Base-by-base conservation (phyloP, 2,888 invertebrate species). In the Drosophila meridionalis region DNA sequence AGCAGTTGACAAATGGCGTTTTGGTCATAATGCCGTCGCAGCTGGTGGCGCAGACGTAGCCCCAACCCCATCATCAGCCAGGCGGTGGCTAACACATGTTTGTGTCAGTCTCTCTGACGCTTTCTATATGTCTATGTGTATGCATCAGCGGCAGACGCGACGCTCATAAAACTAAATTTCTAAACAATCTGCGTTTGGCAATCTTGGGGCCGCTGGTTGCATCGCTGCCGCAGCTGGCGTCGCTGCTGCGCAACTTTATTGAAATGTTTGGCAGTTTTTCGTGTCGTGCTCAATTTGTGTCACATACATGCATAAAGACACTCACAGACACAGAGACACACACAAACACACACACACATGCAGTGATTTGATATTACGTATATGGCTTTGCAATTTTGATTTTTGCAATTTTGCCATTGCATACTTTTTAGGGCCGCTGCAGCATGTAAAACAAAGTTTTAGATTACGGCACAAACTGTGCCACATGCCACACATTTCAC, bases 161-260 rank as follows among this genome's bases (percentile, higher is more conserved):
- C 67, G 72, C 87, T 83, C 82, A 88, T 88, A 86, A 83, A 88
- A 83, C 85, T 83, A 88, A 83, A 86, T 86, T 88, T 86, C 87
- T 88, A 86, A 86, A 86, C 85, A 86, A 88, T 86, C 85, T 86
- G 89, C 85, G 89, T 83, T 87, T 86, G 85, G 85, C 85, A 88
- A 86, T 86, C 85, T 86, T 82, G 64, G 81, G 66, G 55, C 62
- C 53, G 47, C 61, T 34, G 71, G 26, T 28, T 14, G 48, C 32
- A 50, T 4, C 48, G 50, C 52, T 34, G 72, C 28, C 28, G 56
- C 66, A 7, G 78, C 58, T 60, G 55, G 28, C 76, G 76, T 69
- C 64, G 73, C 83, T 86, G 83, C 86, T 83, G 83, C 86, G 88
- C 78, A 86, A 86, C 87, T 86, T 88, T 86, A 86, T 86, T 86